phyloP scores from a whole-genome alignment of 2,113 vertebrate genomes.

The Phoenicopterus ruber region DNA sequence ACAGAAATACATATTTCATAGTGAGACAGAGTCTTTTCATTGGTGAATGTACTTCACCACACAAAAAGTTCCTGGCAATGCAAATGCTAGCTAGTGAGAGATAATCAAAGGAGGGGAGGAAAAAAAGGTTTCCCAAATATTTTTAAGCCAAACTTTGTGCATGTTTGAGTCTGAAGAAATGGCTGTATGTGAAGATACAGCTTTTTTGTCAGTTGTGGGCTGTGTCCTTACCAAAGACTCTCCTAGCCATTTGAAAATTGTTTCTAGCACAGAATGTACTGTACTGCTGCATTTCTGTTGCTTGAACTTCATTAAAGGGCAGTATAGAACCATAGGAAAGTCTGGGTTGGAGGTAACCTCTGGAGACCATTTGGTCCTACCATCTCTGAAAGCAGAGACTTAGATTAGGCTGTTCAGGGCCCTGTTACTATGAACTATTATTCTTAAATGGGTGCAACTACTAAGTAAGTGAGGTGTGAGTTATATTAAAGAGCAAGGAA shows the following conservation, averaged over 20 bases:
- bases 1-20: background rate
- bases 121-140: background rate
- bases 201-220: background rate
- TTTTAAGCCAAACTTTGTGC: background rate
- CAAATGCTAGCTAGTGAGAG: background rate
- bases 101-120: background rate
- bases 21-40: background rate
- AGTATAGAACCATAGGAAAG: background rate
- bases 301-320: background rate
- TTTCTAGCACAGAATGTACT: background rate
- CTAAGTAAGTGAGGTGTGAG: background rate
- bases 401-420: background rate
- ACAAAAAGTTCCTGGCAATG: background rate
- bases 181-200: fast-evolving
- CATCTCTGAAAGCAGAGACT: background rate
- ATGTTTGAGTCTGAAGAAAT: background rate
- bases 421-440: background rate
- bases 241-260: background rate
- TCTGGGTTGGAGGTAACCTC: background rate
- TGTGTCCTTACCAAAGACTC: background rate
- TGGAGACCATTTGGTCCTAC: background rate
- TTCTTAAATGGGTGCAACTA: background rate
- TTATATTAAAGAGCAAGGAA: background rate
- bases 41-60: background rate
- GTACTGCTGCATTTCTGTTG: background rate